Conservation (phyloP, 2,888 invertebrate species). For the Eristalis arbustorum region DNA sequence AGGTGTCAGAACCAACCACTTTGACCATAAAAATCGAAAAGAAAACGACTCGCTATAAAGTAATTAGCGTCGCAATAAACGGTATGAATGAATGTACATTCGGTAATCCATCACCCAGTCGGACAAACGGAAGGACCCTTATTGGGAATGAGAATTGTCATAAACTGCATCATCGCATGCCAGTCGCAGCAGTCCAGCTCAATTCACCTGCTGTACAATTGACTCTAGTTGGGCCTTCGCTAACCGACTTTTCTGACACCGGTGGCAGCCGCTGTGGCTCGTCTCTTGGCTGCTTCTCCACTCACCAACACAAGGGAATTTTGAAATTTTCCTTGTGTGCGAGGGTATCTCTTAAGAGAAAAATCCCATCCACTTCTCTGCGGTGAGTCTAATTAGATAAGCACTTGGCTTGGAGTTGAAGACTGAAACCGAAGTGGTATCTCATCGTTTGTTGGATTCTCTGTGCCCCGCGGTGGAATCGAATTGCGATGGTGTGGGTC, state of each 20-base stretch:
- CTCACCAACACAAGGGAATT: slow-evolving; percentile 7
- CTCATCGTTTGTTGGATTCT: slow-evolving; percentile 2
- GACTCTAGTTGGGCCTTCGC: slow-evolving; percentile 34
- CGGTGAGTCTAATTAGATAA: slow-evolving; percentile 31
- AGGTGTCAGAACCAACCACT: neutral
- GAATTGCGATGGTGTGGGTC: slow-evolving; percentile 30
- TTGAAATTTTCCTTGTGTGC: neutral
- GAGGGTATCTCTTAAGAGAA: slow-evolving; percentile 54
- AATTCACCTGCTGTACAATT: slow-evolving; percentile 48
- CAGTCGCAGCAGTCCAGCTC: neutral
- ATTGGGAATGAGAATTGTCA: neutral
- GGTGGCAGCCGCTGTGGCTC: slow-evolving; percentile 27
- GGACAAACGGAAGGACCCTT: neutral
- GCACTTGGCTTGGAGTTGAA: no score
- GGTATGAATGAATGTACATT: no score
- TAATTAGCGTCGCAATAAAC: slow-evolving; percentile 18
- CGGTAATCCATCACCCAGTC: neutral
- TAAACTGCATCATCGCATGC: neutral
- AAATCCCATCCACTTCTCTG: slow-evolving; percentile 7
- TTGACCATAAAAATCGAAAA: slow-evolving; percentile 23
- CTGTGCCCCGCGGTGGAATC: neutral
- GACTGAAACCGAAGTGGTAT: neutral
- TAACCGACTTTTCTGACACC: slow-evolving; percentile 29
- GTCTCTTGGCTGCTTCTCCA: neutral
- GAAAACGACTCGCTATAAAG: slow-evolving; percentile 26